A percentile compares a stretch with the other conserved stretches of the same genome.
Evolutionary conservation across 2,888 invertebrate species (phyloP).

Genomic region (Tetheella fluctuosa): DNA sequence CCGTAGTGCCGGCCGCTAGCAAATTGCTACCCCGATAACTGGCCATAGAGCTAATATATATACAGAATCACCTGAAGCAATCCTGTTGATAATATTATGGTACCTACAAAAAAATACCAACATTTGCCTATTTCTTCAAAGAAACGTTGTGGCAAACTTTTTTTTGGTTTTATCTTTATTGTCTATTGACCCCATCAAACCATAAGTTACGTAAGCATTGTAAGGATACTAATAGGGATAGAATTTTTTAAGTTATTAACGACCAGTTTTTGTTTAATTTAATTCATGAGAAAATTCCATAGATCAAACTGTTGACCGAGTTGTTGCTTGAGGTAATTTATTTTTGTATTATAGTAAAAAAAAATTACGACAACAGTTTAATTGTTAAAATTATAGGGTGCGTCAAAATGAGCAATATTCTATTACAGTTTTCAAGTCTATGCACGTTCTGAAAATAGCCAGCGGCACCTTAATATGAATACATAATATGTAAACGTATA

Average conservation of each 20-base stretch:
- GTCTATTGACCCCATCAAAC: too few species aligned
- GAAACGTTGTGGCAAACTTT: too few species aligned
- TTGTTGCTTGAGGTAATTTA: too few species aligned
- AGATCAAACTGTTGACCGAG: too few species aligned
- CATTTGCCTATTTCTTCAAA: neutral
- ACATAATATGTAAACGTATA: neutral
- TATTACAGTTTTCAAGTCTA: neutral
- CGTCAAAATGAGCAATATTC: neutral
- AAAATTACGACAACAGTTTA: too few species aligned
- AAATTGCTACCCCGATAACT: constrained; percentile 53
- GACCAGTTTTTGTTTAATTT: too few species aligned
- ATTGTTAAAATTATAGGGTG: neutral
- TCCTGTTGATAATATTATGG: neutral
- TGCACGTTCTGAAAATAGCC: constrained; percentile 3
- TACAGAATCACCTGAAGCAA: neutral
- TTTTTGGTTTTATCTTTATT: too few species aligned
- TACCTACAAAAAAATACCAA: neutral
- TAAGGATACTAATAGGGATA: too few species aligned
- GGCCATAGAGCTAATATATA: constrained; percentile 21
- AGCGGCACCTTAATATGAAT: constrained; percentile 19
- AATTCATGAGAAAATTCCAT: too few species aligned
- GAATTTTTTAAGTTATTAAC: too few species aligned
- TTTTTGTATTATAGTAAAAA: too few species aligned
- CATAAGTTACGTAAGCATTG: too few species aligned
- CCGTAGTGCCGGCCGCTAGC: constrained; percentile 44